These are phyloP conservation scores for Schrankia costaestrigalis DNA, from an alignment of 2,888 invertebrate species.

Conservation along the genomic window DNA sequence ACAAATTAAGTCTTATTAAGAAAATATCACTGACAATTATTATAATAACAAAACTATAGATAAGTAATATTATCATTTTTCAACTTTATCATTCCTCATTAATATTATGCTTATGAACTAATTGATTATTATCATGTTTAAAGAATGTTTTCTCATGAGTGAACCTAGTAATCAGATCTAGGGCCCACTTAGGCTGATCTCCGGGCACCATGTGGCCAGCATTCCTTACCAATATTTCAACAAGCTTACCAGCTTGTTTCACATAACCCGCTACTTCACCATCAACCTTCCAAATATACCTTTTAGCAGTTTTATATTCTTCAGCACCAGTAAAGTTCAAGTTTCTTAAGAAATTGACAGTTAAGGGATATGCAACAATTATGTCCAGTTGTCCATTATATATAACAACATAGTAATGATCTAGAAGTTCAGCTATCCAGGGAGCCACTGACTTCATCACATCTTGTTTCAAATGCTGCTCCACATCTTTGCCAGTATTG, in stretches of 20 bases:
- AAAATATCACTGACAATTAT: no score
- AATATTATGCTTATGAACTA: constrained; percentile 12
- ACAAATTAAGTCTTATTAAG: no score
- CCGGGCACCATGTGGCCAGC: constrained; percentile 92
- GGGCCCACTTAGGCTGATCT: constrained; percentile 89
- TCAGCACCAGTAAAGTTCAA: constrained; percentile 85
- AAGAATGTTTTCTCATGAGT: constrained; percentile 77
- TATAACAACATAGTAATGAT: constrained; percentile 86
- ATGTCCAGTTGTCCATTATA: constrained; percentile 96
- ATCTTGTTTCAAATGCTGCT: constrained; percentile 86
- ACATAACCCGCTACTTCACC: constrained; percentile 87
- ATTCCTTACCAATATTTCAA: constrained; percentile 87
- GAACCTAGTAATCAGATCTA: constrained; percentile 86
- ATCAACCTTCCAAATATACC: constrained; percentile 86
- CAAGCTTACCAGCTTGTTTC: constrained; percentile 85
- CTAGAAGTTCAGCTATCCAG: constrained; percentile 84
- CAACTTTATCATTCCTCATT: neutral
- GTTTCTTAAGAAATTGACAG: constrained; percentile 87
- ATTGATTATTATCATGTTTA: constrained; percentile 23
- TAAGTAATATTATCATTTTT: no score
- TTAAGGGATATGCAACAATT: constrained; percentile 93
- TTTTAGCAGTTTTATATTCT: constrained; percentile 83
- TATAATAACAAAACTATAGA: no score
- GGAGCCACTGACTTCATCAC: constrained; percentile 90
- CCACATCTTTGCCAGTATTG: constrained; percentile 83